These are phyloP conservation scores for Gymnoscelis rufifasciata DNA, from an alignment of 2,888 invertebrate genomes.

Conservation along the genomic window DNA sequence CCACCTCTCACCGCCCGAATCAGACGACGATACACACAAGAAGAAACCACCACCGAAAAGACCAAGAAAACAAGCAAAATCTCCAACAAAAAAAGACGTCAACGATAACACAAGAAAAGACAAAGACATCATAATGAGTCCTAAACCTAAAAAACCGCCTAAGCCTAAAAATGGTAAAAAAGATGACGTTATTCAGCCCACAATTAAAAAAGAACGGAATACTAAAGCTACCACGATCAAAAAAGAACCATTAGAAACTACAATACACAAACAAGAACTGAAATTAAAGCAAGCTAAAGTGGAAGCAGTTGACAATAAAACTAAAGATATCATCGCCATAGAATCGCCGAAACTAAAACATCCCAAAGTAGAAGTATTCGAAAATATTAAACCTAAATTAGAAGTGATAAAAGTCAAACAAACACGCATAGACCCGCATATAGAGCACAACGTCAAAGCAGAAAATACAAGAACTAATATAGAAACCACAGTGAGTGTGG, in stretches of 20 bases:
- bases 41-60: constrained; percentile 55
- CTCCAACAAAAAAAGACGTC: constrained; percentile 66
- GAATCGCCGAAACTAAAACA: constrained; percentile 5
- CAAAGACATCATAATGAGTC: constrained; percentile 42
- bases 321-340: constrained; percentile 3
- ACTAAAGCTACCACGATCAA: constrained; percentile 35
- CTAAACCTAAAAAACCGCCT: constrained; percentile 44
- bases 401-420: constrained; percentile 2
- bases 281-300: constrained; percentile 50
- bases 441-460: not conserved
- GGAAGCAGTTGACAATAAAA: constrained; percentile 32
- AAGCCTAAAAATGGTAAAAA: constrained; percentile 45
- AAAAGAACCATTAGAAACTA: constrained; percentile 31
- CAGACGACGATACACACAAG: constrained; percentile 52
- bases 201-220: constrained; percentile 41
- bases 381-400: not conserved
- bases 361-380: constrained; percentile 40
- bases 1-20: constrained; percentile 52
- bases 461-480: constrained; percentile 24
- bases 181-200: constrained; percentile 34
- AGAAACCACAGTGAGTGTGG: constrained; percentile 35
- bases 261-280: constrained; percentile 29
- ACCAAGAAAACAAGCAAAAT: constrained; percentile 62
- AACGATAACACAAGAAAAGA: constrained; percentile 67
- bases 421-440: not conserved